Conservation (phyloP, 1,140 invertebrate species). For the Zeugodacus cucurbitae region DNA sequence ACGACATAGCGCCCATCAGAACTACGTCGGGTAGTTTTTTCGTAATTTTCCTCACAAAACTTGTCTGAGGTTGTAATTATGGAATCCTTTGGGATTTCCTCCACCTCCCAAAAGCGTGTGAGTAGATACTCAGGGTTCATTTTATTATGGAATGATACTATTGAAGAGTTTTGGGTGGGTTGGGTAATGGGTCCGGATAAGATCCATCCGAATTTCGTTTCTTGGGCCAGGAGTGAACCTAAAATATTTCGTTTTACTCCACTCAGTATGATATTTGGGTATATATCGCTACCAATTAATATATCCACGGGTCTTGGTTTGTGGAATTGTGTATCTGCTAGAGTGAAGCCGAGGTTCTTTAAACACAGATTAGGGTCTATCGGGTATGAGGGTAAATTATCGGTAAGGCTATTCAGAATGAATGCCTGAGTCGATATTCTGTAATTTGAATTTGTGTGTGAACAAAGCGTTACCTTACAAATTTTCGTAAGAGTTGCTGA, state of each 20-base stretch:
- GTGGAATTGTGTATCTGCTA: background rate
- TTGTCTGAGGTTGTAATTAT: too few species aligned
- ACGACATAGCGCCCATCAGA: too few species aligned
- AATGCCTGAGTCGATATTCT: background rate
- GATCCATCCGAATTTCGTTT: too few species aligned
- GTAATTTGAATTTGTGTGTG: background rate
- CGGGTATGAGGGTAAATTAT: background rate
- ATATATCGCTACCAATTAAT: background rate
- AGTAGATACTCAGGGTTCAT: background rate
- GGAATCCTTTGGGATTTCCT: background rate
- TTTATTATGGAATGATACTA: background rate
- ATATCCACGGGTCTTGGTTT: background rate
- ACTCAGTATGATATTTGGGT: too few species aligned
- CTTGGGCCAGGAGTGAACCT: too few species aligned
- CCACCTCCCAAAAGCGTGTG: background rate
- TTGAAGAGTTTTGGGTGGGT: background rate
- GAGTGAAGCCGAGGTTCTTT: background rate
- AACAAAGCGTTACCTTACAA: too few species aligned
- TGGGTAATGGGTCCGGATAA: background rate
- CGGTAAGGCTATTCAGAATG: background rate
- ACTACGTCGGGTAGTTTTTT: too few species aligned
- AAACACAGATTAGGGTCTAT: background rate
- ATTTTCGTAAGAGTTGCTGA: background rate
- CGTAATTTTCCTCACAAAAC: too few species aligned
- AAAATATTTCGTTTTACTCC: too few species aligned